phyloP scores from a whole-genome alignment of 1,140 invertebrate genomes.

The Drosophila bifasciata region DNA sequence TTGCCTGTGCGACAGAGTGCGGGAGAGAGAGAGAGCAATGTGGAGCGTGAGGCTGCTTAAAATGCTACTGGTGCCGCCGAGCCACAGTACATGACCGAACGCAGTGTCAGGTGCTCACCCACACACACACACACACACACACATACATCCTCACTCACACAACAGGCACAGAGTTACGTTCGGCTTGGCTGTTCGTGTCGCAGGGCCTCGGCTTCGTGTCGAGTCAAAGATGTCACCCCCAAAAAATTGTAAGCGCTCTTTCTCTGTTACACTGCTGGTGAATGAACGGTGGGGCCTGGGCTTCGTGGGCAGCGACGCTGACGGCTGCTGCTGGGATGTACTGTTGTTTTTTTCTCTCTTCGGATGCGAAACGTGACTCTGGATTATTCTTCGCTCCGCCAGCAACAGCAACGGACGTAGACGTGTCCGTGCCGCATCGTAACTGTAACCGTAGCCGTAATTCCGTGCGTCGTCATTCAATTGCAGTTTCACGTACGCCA shows the following conservation, averaged over 20 bases:
- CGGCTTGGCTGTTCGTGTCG: background rate
- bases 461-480: conserved; percentile 47
- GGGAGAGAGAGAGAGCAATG: conserved; percentile 47
- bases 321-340: conserved; percentile 60
- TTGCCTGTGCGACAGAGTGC: conserved; percentile 26
- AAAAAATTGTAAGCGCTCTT: conserved; percentile 59
- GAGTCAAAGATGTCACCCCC: conserved; percentile 80
- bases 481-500: conserved; percentile 79
- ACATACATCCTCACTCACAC: conserved; percentile 13
- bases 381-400: conserved; percentile 84
- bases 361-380: conserved; percentile 83
- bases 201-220: conserved; percentile 49
- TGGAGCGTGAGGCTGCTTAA: conserved; percentile 84
- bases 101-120: conserved; percentile 77
- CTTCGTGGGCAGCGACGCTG: conserved; percentile 12
- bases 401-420: conserved; percentile 83
- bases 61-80: conserved; percentile 81
- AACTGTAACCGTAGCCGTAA: conserved; percentile 17
- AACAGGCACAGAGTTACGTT: background rate
- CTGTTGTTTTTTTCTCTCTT: conserved; percentile 78
- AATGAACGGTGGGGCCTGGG: conserved; percentile 4
- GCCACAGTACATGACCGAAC: conserved; percentile 74
- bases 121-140: conserved; percentile 27
- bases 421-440: conserved; percentile 27
- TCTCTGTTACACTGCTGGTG: conserved; percentile 41